Evolutionary conservation across 1,140 invertebrate genomes (phyloP), one percentile per base, ranked within the genome.

Genomic region (Drosophila paulistorum): DNA sequence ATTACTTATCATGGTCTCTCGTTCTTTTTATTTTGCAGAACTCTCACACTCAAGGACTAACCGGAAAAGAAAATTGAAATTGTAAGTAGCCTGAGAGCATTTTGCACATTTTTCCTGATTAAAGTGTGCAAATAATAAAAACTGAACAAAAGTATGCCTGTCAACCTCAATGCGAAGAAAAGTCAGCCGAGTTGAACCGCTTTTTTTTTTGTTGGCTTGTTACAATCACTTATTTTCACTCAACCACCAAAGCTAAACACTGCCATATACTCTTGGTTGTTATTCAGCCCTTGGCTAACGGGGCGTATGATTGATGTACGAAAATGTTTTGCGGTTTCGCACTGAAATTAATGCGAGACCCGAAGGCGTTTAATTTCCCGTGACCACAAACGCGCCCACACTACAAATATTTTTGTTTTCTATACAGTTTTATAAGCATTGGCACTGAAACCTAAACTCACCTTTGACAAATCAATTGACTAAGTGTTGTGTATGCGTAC

Each of bases 261-360:
- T 6, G 30, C 30, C 17, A 14, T 20, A 9, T 48, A 7, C n/a
- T 17, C 20, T 51, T 17, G 20, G 45, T 23, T 51, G 45, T 11
- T 9, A 23, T 48, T 7, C 45, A 54, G 55, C 68, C 59, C 41
- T 58, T 61, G 61, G 67, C 48, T 59, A 82, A 79, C 83, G 61
- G 68, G 71, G 79, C 79, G 82, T 81, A 87, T 86, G 82, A 87
- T 86, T 86, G 82, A 86, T 86, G 73, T 74, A 65, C 67, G 60
- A 64, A 20, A 78, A 45, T 71, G 54, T 62, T 9, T 57, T 63
- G 66, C 57, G 61, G 51, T 62, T 37, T 57, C 35, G 17, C 33
- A 23, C 17, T 66, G 48, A 71, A 59, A 41, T 77, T 68, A 84
- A 80, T 77, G 64, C 57, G 23, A 45, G 23, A 23, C 59, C 60